Evolutionary conservation across 2,888 invertebrate genomes (phyloP).

Genomic region (Ptilodon capucinus): DNA sequence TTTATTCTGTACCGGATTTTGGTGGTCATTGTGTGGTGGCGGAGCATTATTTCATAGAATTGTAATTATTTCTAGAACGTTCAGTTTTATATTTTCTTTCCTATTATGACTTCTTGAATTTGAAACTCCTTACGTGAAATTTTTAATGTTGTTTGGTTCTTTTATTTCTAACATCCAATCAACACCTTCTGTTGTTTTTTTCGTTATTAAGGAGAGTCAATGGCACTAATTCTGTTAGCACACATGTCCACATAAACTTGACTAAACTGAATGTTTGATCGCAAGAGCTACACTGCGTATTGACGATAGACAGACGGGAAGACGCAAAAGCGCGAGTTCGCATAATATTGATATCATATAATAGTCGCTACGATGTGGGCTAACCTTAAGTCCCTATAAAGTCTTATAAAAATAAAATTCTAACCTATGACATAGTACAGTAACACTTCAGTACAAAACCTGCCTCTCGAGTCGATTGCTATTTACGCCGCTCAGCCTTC

Average conservation of each 20-base stretch:
- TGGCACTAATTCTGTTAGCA: background rate
- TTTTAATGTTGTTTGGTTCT: background rate
- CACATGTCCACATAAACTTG: background rate
- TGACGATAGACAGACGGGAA: no score
- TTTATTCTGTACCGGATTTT: background rate
- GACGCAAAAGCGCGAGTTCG: no score
- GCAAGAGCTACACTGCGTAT: no score
- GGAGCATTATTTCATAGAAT: background rate
- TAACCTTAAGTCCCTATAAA: no score
- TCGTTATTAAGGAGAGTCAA: background rate
- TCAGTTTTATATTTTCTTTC: background rate
- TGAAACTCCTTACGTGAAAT: background rate
- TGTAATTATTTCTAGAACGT: background rate
- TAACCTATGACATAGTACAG: no score
- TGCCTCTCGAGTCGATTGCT: no score
- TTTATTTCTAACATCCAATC: background rate
- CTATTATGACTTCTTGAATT: background rate
- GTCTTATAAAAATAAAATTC: no score
- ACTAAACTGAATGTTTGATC: background rate
- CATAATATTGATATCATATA: no score
- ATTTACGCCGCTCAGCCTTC: no score
- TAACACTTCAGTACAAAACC: no score
- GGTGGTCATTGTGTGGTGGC: background rate
- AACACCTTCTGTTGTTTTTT: background rate
- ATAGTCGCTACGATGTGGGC: no score